Conservation (phyloP, 2,888 invertebrate genomes). For the Scelioninae gen. 2 region DNA sequence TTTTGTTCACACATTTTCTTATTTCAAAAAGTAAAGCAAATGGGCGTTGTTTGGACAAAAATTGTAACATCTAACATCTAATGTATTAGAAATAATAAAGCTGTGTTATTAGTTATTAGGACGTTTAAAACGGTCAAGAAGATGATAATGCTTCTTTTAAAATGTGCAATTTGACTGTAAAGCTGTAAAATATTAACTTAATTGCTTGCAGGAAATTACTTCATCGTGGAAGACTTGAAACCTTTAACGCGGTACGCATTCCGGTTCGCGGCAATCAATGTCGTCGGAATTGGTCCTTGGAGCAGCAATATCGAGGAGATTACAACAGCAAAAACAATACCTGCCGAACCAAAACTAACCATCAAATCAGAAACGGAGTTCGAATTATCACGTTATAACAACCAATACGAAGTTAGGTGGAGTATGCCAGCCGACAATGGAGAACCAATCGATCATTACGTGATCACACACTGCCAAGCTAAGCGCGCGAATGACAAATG, state of each 20-base stretch:
- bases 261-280: conserved; percentile 89
- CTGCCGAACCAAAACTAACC: conserved; percentile 83
- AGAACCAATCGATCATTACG: conserved; percentile 89
- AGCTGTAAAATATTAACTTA: too few relatives aligned
- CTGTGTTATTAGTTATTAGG: too few relatives aligned
- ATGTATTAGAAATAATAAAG: too few relatives aligned
- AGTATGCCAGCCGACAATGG: conserved; percentile 92
- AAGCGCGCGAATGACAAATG: conserved; percentile 82
- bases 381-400: conserved; percentile 81
- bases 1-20: too few relatives aligned
- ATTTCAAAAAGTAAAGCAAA: too few relatives aligned
- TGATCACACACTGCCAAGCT: conserved; percentile 85
- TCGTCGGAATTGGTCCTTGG: conserved; percentile 88
- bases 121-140: too few relatives aligned
- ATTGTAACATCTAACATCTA: too few relatives aligned
- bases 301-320: conserved; percentile 80
- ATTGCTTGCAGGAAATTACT: conserved; percentile 82
- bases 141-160: too few relatives aligned
- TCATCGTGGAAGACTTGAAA: conserved; percentile 86
- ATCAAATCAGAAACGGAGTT: conserved; percentile 73
- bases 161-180: too few relatives aligned
- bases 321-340: conserved; percentile 86
- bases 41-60: too few relatives aligned
- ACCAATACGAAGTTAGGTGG: conserved; percentile 90
- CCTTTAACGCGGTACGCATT: conserved; percentile 88